phyloP scores from a whole-genome alignment of 2,797 vertebrate genomes.

The Xenopus petersii region DNA sequence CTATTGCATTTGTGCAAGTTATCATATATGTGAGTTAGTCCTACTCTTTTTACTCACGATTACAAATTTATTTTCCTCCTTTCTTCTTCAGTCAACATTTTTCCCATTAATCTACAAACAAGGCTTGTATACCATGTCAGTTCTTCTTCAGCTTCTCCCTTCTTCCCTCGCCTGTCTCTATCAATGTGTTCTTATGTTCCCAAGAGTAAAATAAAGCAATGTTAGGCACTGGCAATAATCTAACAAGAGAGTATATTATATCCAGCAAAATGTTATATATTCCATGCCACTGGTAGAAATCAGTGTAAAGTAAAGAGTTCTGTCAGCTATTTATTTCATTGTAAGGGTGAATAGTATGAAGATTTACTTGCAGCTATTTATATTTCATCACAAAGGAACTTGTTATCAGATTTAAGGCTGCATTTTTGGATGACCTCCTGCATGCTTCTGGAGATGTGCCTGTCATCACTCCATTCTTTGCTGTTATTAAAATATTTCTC shows the following conservation, averaged over 20 bases:
- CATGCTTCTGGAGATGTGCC: not conserved
- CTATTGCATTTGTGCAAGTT: too few relatives aligned
- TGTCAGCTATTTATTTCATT: not conserved
- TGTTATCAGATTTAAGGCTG: not conserved
- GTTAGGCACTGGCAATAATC: not conserved
- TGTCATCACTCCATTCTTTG: not conserved
- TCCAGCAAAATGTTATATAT: not conserved
- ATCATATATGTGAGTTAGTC: too few relatives aligned
- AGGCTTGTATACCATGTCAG: too few relatives aligned
- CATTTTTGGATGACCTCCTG: constrained; percentile 1
- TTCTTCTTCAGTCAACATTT: too few relatives aligned
- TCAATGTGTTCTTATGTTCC: too few relatives aligned
- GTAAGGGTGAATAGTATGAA: not conserved
- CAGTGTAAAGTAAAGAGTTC: not conserved
- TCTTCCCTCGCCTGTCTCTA: too few relatives aligned
- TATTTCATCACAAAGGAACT: constrained; percentile 1
- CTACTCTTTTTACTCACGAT: too few relatives aligned
- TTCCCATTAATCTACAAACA: too few relatives aligned
- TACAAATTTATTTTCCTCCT: too few relatives aligned
- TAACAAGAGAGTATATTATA: not conserved
- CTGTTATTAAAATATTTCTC: constrained; percentile 22
- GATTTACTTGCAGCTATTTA: not conserved
- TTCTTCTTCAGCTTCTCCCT: too few relatives aligned
- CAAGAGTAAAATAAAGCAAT: not conserved
- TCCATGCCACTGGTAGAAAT: not conserved